Percentiles rank a stretch among this genome's conserved stretches.
These are phyloP conservation scores for Herpetotheres cachinnans DNA, from an alignment of 2,113 vertebrate species.

Conservation along the genomic window DNA sequence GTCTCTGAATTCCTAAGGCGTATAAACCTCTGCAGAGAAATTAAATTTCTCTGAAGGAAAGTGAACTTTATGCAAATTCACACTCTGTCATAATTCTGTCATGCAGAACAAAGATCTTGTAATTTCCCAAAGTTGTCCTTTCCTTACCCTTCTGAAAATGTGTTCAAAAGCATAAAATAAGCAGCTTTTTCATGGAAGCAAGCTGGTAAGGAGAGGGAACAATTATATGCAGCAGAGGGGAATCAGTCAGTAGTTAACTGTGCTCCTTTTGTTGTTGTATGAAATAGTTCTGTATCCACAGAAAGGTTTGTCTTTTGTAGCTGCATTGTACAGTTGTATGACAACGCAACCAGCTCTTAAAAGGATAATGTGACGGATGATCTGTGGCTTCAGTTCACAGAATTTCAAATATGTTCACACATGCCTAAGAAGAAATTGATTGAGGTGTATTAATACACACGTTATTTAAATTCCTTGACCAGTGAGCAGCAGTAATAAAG, in stretches of 20 bases:
- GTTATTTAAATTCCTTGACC: slow-evolving; percentile 46
- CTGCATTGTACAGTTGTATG: neutral
- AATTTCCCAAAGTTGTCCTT: slow-evolving; percentile 30
- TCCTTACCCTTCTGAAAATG: neutral
- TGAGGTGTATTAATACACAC: neutral
- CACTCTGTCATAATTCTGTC: slow-evolving; percentile 17
- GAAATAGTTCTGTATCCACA: neutral
- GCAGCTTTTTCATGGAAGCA: neutral
- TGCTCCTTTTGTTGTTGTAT: neutral
- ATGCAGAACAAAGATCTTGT: slow-evolving; percentile 37
- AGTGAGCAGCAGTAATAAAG: slow-evolving; percentile 38
- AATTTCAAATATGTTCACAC: neutral
- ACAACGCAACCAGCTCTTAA: neutral
- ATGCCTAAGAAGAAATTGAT: neutral
- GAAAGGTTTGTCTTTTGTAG: neutral
- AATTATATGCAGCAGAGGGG: neutral
- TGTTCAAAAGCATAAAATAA: slow-evolving; percentile 31
- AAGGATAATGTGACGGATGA: neutral
- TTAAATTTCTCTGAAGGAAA: slow-evolving; percentile 29
- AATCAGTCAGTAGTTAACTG: slow-evolving; percentile 4
- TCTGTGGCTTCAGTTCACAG: neutral
- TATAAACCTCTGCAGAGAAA: slow-evolving; percentile 42
- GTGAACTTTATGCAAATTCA: slow-evolving; percentile 35
- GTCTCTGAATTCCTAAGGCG: slow-evolving; percentile 40
- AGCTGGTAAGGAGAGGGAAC: neutral